Base-by-base conservation (phyloP, 2,797 vertebrate genomes). In the Arremon brunneinucha region DNA sequence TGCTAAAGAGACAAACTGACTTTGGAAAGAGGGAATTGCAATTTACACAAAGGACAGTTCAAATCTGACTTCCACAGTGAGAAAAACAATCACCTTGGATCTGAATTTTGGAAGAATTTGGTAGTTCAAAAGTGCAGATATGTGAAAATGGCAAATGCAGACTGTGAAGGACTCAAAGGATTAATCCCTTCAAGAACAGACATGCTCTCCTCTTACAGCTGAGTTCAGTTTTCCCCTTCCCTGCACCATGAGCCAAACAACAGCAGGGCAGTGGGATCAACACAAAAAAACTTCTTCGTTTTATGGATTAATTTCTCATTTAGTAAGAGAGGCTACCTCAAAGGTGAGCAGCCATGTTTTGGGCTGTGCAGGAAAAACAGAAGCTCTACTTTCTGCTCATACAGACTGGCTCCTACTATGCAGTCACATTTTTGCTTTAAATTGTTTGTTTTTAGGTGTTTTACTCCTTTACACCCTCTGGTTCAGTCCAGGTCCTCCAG, bases 171-270 rank as follows among this genome's bases (percentile, higher is more conserved):
- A 39, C 59, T 87, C 43, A 22, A 46, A 60, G 52, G 55, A 64
- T 26, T 87, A 90, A 96, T 81, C 50, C 80, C 39, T 83, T 17
- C 85, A 90, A 74, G 94, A 81, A 60, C 14, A 86, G 72, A 35
- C 89, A 84, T 0, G 55, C 59, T 90, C 26, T 82, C 56, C 85
- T 69, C 83, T 86, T 70, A 56, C 24, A 85, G 76, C 47, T 1
- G 3, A 32, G 80, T 43, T 90, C 35, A 11, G 24, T 72, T 88
- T 69, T 91, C 69, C 57, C 35, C 43, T 70, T 0, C 4, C 47
- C 37, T 79, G 50, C 35, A 30, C 46, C 46, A 52, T 0, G 6
- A 69, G 57, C 79, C 69, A 90, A 65, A 60, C 21, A 16, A 82
- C 76, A 89, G 65, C 91, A 62, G 50, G 55, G 62, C 72, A 83